phyloP scores from a whole-genome alignment of 1,140 invertebrate genomes.

The Caenorhabditis tropicalis region DNA sequence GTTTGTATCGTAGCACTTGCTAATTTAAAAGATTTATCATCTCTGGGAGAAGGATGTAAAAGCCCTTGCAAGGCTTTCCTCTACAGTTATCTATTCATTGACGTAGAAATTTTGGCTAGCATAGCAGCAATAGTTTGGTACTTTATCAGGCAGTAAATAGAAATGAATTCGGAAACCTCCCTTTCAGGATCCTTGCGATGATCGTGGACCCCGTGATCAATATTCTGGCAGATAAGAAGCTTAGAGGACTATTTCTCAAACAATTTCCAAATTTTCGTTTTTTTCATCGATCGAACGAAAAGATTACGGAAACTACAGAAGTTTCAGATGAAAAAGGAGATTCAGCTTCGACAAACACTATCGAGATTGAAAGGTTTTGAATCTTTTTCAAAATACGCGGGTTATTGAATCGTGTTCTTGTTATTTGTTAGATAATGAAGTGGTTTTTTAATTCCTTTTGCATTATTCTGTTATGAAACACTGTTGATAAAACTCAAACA shows the following conservation, averaged over 20 bases:
- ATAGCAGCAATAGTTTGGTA: conserved; percentile 61
- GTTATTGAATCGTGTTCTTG: too few relatives aligned
- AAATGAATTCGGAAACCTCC: not conserved
- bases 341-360: not conserved
- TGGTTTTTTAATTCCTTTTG: too few relatives aligned
- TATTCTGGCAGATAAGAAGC: conserved; percentile 30
- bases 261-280: not conserved
- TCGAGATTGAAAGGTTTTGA: not conserved
- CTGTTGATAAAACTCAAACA: too few relatives aligned
- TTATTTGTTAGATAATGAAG: too few relatives aligned
- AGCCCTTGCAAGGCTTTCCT: conserved; percentile 59
- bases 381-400: not conserved
- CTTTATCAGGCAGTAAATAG: too few relatives aligned
- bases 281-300: not conserved
- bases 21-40: conserved; percentile 49
- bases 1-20: conserved; percentile 56
- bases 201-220: conserved; percentile 53
- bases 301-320: not conserved
- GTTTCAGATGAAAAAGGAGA: not conserved
- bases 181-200: conserved; percentile 50
- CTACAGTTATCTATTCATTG: conserved; percentile 55
- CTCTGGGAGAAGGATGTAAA: conserved; percentile 53
- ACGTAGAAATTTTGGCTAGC: conserved; percentile 60
- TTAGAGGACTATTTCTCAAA: not conserved
- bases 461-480: too few relatives aligned